Percentiles rank a stretch among this genome's conserved stretches.
These are phyloP conservation scores for Apogon talboti DNA, from an alignment of 2,797 vertebrate genomes.

Conservation along the genomic window DNA sequence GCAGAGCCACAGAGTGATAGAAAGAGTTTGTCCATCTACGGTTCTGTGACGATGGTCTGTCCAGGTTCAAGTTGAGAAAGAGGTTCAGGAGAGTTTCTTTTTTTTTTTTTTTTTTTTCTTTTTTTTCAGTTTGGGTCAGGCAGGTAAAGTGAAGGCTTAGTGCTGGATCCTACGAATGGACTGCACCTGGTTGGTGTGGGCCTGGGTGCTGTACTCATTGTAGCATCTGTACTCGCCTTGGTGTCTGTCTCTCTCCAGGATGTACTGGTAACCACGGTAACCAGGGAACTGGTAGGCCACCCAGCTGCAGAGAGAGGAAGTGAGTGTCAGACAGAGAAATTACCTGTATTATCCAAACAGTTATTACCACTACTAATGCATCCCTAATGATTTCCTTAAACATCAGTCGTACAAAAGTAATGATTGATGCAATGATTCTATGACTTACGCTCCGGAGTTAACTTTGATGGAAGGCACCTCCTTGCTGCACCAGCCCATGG, in stretches of 20 bases:
- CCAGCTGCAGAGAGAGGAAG: constrained; percentile 84
- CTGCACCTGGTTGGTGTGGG: constrained; percentile 97
- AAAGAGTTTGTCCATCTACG: constrained; percentile 69
- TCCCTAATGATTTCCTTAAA: background rate
- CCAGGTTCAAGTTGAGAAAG: constrained; percentile 48
- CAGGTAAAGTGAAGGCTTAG: constrained; percentile 74
- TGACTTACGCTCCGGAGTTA: constrained; percentile 93
- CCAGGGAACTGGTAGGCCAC: constrained; percentile 98
- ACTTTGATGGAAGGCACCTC: constrained; percentile 96
- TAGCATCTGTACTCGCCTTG: constrained; percentile 95
- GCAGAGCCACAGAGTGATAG: constrained; percentile 74
- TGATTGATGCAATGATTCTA: background rate
- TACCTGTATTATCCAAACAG: background rate
- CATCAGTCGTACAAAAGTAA: too few species aligned
- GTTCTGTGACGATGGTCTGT: constrained; percentile 67
- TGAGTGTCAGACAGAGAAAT: too few species aligned
- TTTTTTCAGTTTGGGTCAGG: constrained; percentile 39
- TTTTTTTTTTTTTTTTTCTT: background rate
- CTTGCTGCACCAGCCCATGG: constrained; percentile 97
- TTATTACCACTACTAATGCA: background rate
- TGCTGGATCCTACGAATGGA: constrained; percentile 97
- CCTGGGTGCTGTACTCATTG: constrained; percentile 94
- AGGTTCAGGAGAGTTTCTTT: constrained; percentile 30
- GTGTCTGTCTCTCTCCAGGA: constrained; percentile 94
- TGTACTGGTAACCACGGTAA: constrained; percentile 97